Evolutionary conservation across 2,797 vertebrate species (phyloP).

Genomic region (Takifugu ocellatus): DNA sequence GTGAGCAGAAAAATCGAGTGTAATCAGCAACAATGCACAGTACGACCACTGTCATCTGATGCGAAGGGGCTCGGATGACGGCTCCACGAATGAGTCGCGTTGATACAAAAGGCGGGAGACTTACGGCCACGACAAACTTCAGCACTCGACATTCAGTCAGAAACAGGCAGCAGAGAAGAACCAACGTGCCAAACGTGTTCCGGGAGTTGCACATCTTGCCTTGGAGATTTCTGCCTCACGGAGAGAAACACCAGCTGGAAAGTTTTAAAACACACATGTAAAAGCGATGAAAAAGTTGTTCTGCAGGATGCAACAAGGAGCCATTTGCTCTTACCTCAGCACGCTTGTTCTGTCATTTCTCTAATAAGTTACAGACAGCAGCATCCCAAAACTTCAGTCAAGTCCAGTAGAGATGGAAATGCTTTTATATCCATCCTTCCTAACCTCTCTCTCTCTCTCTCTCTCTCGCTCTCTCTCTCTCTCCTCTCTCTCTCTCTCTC

Average conservation of each 20-base stretch:
- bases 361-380: slow-evolving; percentile 21
- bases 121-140: slow-evolving; percentile 69
- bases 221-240: background rate
- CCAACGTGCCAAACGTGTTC: slow-evolving; percentile 33
- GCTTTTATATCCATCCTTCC: slow-evolving; percentile 64
- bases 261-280: background rate
- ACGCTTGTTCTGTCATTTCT: slow-evolving; percentile 26
- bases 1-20: slow-evolving; percentile 38
- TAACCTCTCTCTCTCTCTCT: slow-evolving; percentile 33
- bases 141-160: slow-evolving; percentile 53
- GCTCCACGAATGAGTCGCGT: background rate
- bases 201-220: slow-evolving; percentile 42
- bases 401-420: slow-evolving; percentile 30
- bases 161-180: slow-evolving; percentile 45
- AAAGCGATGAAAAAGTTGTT: background rate
- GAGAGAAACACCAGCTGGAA: background rate
- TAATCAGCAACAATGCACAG: slow-evolving; percentile 42
- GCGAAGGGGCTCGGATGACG: slow-evolving; percentile 24
- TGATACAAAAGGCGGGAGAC: slow-evolving; percentile 19
- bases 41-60: slow-evolving; percentile 19
- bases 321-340: slow-evolving; percentile 47
- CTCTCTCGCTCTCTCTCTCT: slow-evolving; percentile 10
- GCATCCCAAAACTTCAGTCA: slow-evolving; percentile 39
- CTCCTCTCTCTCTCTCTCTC: slow-evolving; percentile 30
- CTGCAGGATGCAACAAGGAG: background rate